Percentiles rank a stretch among this genome's conserved stretches.
Evolutionary conservation across 2,888 invertebrate species (phyloP).

Genomic region (Heliconius aoede): DNA sequence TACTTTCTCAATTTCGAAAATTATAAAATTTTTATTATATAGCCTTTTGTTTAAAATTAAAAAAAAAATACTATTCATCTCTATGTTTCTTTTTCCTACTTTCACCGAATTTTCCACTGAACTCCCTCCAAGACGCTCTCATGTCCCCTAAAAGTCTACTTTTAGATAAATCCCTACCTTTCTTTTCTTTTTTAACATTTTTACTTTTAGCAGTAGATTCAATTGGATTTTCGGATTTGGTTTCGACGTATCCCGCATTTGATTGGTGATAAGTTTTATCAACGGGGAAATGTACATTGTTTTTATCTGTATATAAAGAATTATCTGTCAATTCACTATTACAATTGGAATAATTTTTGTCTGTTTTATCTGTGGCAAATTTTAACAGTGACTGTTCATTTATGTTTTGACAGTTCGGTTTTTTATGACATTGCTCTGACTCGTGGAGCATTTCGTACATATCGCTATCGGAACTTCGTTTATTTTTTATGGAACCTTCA

Average conservation of each 20-base stretch:
- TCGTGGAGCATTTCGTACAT: conserved; percentile 26
- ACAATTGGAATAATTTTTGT: not conserved
- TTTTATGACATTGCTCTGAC: conserved; percentile 25
- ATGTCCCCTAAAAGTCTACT: conserved; percentile 59
- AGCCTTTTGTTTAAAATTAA: not conserved
- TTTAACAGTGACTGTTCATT: conserved; percentile 3
- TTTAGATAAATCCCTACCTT: conserved; percentile 40
- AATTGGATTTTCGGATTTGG: conserved; percentile 6
- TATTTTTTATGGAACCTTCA: conserved; percentile 15
- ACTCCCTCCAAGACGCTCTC: conserved; percentile 64
- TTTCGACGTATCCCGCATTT: conserved; percentile 16
- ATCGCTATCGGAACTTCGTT: conserved; percentile 22
- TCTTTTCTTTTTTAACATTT: conserved; percentile 40
- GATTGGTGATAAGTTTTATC: conserved; percentile 3
- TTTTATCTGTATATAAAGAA: conserved; percentile 5
- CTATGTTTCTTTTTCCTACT: conserved; percentile 58
- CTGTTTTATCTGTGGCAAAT: conserved; percentile 11
- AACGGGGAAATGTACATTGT: conserved; percentile 8
- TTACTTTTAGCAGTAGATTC: conserved; percentile 34
- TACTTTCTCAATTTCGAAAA: too few species aligned
- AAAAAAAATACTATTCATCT: conserved; percentile 49
- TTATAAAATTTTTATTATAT: not conserved
- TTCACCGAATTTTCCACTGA: conserved; percentile 63
- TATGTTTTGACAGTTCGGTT: conserved; percentile 23
- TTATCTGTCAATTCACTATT: conserved; percentile 4